These are phyloP conservation scores for Hormiphora californensis DNA, from an alignment of 37 sponge, comb jelly and placozoan genomes.

Conservation along the genomic window DNA sequence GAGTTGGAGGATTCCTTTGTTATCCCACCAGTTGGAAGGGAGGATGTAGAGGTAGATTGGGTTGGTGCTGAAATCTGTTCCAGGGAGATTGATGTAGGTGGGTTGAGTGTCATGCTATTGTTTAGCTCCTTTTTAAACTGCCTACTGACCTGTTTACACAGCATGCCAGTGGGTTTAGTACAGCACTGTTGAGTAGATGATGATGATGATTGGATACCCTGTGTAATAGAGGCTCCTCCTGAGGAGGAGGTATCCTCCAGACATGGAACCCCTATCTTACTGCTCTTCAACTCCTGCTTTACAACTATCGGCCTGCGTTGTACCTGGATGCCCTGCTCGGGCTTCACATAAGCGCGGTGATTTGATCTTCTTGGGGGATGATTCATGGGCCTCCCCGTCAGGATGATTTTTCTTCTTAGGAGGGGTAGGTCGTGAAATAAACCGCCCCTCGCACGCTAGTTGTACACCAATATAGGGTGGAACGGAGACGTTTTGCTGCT, in stretches of 20 bases:
- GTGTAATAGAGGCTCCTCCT: too few species aligned
- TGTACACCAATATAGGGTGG: constrained; percentile 69
- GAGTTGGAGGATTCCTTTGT: background rate
- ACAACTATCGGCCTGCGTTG: background rate
- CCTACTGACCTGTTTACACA: background rate
- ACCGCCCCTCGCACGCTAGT: constrained; percentile 68
- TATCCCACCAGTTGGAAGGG: background rate
- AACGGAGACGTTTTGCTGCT: constrained; percentile 63
- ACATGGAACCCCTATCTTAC: constrained; percentile 11
- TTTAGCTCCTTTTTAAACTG: background rate
- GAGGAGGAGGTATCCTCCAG: background rate
- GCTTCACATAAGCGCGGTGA: background rate
- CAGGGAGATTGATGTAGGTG: background rate
- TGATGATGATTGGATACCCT: too few species aligned
- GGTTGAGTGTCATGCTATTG: background rate
- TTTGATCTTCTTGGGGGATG: background rate
- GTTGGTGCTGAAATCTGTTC: background rate
- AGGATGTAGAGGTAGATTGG: background rate
- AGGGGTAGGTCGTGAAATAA: constrained; percentile 20
- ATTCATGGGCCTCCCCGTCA: background rate
- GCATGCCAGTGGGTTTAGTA: background rate
- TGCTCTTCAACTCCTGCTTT: background rate
- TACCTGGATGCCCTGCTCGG: background rate
- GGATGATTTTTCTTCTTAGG: background rate
- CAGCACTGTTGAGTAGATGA: too few species aligned